Conservation (phyloP, 2,113 vertebrate genomes). For the Rafetus swinhoei region DNA sequence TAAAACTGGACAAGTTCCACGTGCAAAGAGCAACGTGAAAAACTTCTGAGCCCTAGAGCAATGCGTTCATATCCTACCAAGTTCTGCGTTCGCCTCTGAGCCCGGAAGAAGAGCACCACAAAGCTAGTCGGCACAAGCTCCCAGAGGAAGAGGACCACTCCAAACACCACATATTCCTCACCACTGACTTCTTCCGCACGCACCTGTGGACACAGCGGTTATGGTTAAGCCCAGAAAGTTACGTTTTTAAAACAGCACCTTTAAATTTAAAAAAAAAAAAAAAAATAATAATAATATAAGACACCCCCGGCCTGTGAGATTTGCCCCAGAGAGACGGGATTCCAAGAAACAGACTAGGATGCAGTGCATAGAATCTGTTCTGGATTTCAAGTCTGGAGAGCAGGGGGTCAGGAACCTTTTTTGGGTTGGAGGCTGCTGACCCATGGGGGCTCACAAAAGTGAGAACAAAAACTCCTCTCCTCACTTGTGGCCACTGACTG, state of each 20-base stretch:
- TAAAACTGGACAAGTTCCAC: not conserved
- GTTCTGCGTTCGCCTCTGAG: constrained; percentile 91
- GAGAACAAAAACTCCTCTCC: too few relatives aligned
- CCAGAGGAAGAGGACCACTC: constrained; percentile 94
- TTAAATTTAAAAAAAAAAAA: too few relatives aligned
- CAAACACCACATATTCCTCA: constrained; percentile 91
- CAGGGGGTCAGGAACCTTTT: too few relatives aligned
- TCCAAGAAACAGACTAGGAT: not conserved
- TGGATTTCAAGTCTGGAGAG: not conserved
- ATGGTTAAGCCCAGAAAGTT: not conserved
- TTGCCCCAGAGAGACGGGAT: not conserved
- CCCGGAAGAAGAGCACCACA: constrained; percentile 93
- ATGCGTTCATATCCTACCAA: constrained; percentile 82
- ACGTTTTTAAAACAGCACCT: not conserved
- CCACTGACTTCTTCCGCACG: constrained; percentile 83
- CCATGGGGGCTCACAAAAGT: too few relatives aligned
- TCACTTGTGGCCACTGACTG: too few relatives aligned
- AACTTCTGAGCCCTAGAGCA: not conserved
- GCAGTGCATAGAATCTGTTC: fast-evolving
- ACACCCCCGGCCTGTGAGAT: not conserved
- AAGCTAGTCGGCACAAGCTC: constrained; percentile 93
- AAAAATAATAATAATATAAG: too few relatives aligned
- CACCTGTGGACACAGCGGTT: constrained; percentile 73
- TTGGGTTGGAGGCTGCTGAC: too few relatives aligned
- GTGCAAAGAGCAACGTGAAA: not conserved